phyloP scores from a whole-genome alignment of 2,797 vertebrate genomes.

The Enteromius argenteus region DNA sequence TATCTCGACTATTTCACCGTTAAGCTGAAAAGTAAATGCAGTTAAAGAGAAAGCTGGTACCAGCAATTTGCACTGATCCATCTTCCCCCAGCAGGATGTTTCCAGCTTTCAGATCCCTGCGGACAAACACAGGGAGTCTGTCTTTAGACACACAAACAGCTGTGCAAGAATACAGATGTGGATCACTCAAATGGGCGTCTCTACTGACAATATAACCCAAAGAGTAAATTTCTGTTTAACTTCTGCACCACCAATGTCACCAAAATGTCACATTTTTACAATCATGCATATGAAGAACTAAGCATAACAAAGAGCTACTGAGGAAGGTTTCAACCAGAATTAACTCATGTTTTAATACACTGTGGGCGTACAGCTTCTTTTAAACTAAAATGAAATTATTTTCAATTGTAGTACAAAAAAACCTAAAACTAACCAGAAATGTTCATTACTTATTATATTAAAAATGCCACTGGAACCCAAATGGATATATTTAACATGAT shows the following conservation, averaged over 20 bases:
- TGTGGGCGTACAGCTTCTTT: not conserved
- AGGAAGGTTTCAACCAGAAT: not conserved
- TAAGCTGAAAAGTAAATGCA: not conserved
- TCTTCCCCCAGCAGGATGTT: constrained; percentile 98
- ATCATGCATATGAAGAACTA: not conserved
- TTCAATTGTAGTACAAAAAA: not conserved
- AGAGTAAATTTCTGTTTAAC: not conserved
- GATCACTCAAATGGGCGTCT: not conserved
- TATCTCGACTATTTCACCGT: not conserved
- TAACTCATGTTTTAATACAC: not conserved
- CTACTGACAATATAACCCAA: not conserved
- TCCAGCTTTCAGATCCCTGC: constrained; percentile 97
- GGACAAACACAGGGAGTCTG: constrained; percentile 38
- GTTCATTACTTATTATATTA: not conserved
- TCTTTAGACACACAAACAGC: constrained; percentile 37
- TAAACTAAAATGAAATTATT: not conserved
- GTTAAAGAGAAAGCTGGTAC: constrained; percentile 71
- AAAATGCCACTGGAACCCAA: not conserved
- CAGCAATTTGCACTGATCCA: constrained; percentile 98
- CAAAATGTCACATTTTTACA: not conserved
- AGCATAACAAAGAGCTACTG: not conserved
- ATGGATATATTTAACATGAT: not conserved
- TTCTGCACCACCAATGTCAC: not conserved
- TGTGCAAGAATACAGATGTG: not conserved
- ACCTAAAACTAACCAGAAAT: not conserved